A percentile compares a stretch with the other conserved stretches of the same genome.
phyloP scores from a whole-genome alignment of 2,113 vertebrate species.

The Dromiciops gliroides region DNA sequence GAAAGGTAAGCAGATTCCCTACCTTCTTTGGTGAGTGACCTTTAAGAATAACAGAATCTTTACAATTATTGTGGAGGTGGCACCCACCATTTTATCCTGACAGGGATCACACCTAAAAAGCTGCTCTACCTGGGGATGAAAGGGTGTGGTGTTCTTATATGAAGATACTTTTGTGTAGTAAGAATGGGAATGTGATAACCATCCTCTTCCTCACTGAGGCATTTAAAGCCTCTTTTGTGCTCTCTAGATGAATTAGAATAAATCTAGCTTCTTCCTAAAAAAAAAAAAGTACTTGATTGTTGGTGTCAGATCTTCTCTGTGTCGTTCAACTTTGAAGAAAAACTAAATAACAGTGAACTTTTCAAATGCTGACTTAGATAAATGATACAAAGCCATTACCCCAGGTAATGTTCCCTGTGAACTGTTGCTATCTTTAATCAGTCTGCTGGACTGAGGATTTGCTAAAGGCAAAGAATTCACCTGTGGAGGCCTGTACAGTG shows the following conservation, averaged over 20 bases:
- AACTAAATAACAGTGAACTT: not conserved
- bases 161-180: not conserved
- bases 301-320: too few species aligned
- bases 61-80: not conserved
- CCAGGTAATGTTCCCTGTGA: not conserved
- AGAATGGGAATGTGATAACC: not conserved
- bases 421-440: not conserved
- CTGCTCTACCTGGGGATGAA: not conserved
- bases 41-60: not conserved
- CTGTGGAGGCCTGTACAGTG: not conserved
- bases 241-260: not conserved
- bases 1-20: not conserved
- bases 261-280: not conserved
- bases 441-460: slow-evolving; percentile 38
- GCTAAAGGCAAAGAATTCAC: slow-evolving; percentile 15
- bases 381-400: not conserved
- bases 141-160: not conserved
- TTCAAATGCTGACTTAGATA: not conserved
- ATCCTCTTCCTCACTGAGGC: not conserved
- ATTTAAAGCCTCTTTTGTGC: not conserved
- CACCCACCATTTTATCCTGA: not conserved
- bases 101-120: not conserved
- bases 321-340: not conserved
- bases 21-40: not conserved
- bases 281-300: too few species aligned